Evolutionary conservation across 2,113 vertebrate species (phyloP), one percentile per base, ranked within the genome.

Genomic region (Sceloporus undulatus): DNA sequence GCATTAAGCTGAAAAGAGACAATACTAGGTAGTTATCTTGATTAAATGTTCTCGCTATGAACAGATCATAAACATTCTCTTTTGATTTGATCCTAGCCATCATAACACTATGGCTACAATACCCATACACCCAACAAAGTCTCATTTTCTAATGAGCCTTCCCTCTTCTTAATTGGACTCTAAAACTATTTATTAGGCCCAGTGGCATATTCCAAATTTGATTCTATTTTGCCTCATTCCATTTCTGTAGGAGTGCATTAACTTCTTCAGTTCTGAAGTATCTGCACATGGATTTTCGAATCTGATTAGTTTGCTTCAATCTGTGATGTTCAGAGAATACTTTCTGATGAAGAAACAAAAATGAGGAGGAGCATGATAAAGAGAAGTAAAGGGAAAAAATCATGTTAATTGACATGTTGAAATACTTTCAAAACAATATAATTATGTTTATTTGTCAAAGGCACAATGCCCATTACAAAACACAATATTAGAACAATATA

Each of bases 111-210:
- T 65, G 38, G 29, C 75, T 73, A 38, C 40, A 82, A 75, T 73
- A 82, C 65, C 42, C 11, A 77, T 48, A 48, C 7, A n/a, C 9
- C 40, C 18, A 48, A 27, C 29, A 29, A 14, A 52, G 48, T 74
- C 40, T 34, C 23, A 52, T 62, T 88, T 85, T 34, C 42, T 79
- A 62, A 73, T 42, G 27, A 59, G 79, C 76, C 59, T 80, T 9
- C 13, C 48, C 34, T 52, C 68, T 19, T 88, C 76, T 78, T 42
- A 18, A 79, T 85, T 70, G 54, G 38, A 79, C 7, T 27, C 68
- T 74, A 80, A 80, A 34, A 34, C 68, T 62, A 85, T 79, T 84
- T 84, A 84, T 79, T 84, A 79, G 76, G 5, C 40, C 40, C 40
- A 75, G 25, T 79, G 62, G 56, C 74, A 66, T 40, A 65, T 77